Conservation (phyloP, 92 coral and sea anemone species). For the Bergia sp. region DNA sequence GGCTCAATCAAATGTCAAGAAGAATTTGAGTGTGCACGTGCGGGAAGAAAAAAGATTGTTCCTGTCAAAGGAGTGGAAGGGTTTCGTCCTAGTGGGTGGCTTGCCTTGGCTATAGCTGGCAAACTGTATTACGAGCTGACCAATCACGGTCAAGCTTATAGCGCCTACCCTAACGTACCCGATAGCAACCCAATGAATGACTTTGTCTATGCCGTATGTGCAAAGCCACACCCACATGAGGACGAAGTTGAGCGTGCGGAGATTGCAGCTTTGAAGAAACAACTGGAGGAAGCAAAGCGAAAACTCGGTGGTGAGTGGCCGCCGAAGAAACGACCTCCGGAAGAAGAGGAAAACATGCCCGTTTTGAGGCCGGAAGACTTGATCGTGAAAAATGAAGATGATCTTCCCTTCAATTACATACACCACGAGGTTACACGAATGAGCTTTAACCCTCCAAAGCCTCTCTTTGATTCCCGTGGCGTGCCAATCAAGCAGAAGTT, state of each 20-base stretch:
- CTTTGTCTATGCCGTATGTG: constrained; percentile 71
- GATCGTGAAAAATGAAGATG: constrained; percentile 51
- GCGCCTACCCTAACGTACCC: constrained; percentile 61
- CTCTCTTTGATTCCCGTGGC: constrained; percentile 80
- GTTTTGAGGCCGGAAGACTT: constrained; percentile 59
- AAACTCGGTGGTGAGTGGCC: constrained; percentile 70
- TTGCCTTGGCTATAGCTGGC: constrained; percentile 76
- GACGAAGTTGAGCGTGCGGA: constrained; percentile 77
- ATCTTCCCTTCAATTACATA: constrained; percentile 66
- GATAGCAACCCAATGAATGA: constrained; percentile 83
- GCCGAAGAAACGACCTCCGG: constrained; percentile 64
- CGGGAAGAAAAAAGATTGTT: constrained; percentile 62
- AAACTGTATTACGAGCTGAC: constrained; percentile 72
- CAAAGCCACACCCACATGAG: constrained; percentile 61
- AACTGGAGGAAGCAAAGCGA: constrained; percentile 55
- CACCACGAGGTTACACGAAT: constrained; percentile 79
- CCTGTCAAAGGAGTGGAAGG: constrained; percentile 76
- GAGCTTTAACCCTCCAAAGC: constrained; percentile 82
- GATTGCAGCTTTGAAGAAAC: constrained; percentile 66
- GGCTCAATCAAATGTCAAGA: constrained; percentile 60
- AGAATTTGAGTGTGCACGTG: constrained; percentile 73
- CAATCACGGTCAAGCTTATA: constrained; percentile 63
- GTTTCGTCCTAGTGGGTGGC: constrained; percentile 77
- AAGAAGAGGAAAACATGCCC: constrained; percentile 42
- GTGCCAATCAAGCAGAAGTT: constrained; percentile 76